Evolutionary conservation across 2,888 invertebrate species (phyloP).

Genomic region (Nasonia oneida): DNA sequence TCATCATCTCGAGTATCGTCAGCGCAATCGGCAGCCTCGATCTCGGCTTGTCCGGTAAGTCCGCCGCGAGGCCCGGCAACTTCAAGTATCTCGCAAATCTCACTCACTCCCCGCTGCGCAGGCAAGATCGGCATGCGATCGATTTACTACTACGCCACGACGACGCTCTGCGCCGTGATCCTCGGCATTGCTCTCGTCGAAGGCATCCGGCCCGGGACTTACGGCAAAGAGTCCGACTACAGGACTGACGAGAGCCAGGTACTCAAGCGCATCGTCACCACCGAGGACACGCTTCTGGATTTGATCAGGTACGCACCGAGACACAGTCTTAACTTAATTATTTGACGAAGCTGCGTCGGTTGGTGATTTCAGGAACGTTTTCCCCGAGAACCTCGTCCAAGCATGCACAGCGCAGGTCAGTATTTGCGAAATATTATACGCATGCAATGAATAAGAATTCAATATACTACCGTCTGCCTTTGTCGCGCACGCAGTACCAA

Average conservation of each 20-base stretch:
- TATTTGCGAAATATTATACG: slow-evolving; percentile 27
- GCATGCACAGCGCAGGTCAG: slow-evolving; percentile 82
- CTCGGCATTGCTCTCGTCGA: slow-evolving; percentile 87
- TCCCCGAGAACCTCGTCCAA: slow-evolving; percentile 85
- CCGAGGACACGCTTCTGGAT: slow-evolving; percentile 86
- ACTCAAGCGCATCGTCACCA: slow-evolving; percentile 80
- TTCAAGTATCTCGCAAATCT: too few species aligned
- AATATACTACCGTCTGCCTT: slow-evolving; percentile 52
- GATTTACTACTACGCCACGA: slow-evolving; percentile 85
- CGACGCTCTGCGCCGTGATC: slow-evolving; percentile 85
- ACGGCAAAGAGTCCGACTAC: slow-evolving; percentile 66
- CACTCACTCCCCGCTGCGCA: too few species aligned
- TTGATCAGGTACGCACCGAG: slow-evolving; percentile 81
- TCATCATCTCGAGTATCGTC: slow-evolving; percentile 85
- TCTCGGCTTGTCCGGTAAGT: slow-evolving; percentile 83
- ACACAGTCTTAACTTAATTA: too few species aligned
- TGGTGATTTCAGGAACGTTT: slow-evolving; percentile 82
- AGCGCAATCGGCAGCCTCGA: slow-evolving; percentile 87
- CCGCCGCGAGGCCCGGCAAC: too few species aligned
- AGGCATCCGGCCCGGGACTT: slow-evolving; percentile 83
- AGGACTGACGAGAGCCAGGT: slow-evolving; percentile 62
- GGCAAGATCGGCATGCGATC: slow-evolving; percentile 84
- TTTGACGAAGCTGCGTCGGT: neutral
- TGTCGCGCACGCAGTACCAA: slow-evolving; percentile 66
- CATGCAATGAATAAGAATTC: neutral